Evolutionary conservation across 2,888 invertebrate genomes (phyloP), one percentile per base, ranked within the genome.

Genomic region (Rotaria magnacalcarata): DNA sequence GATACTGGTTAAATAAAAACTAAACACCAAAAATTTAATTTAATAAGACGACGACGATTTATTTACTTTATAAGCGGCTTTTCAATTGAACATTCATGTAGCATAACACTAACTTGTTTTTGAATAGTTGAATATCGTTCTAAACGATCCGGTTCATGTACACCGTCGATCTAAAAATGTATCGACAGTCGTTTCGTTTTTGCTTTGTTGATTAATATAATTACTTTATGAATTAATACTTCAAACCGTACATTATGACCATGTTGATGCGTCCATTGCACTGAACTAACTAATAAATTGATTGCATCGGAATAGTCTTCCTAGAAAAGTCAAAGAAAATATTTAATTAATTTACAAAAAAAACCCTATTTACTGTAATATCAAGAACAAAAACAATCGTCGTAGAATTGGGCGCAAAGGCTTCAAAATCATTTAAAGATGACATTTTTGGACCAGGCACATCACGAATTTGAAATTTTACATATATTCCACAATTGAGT

Each of bases 201-300:
- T 92, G 99, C 99, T 91, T 99, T 10, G 11, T 4, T 99, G 86
- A 96, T 96, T 43, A 99, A 93, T 21, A 98, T 98, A 92, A 99
- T 99, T 50, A 99, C 98, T 93, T 99, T 99, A 91, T 99, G 98
- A 89, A 99, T 97, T 91, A 98, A 99, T 19, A 93, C 97, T 92
- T 98, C 98, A 93, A 99, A 98, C 90, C 96, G 96, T 87, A 99
- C 97, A 88, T 94, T 94, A 87, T 94, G 95, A 92, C 99, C 99
- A 41, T 97, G 95, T 93, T 96, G 95, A 90, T 95, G 96, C 16
- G 98, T 96, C 60, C 96, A 95, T 52, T 95, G 95, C 19, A 99
- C 96, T 50, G 97, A 97, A 86, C 95, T 93, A 90, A 96, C 95
- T 88, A 99, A 93, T 91, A 96, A 95, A 88, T 95, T 94, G 88